Base-by-base conservation (phyloP, 1,140 invertebrate genomes). In the Brachionus rubens region DNA sequence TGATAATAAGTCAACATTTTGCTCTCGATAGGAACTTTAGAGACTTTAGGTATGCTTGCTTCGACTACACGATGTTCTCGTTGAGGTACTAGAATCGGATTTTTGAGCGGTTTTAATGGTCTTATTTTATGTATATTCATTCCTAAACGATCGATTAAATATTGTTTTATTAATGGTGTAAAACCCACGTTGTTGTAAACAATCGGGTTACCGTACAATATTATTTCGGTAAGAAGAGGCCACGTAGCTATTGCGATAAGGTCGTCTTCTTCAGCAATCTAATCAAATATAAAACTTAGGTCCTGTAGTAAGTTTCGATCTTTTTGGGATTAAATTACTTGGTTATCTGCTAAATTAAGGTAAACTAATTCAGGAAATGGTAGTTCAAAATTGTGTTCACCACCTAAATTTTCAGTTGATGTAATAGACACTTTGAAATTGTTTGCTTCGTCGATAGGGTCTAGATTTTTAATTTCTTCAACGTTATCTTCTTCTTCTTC, bases 151-250 rank as follows among this genome's bases (percentile, higher is more conserved):
- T 83, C 82, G 1, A 79, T 76, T 7, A 85, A 77, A 77, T 83
- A 84, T 16, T 79, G 54, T 36, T 81, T 80, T 5, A 85, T 75
- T 5, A 85, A 67, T n/a, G 83, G 83, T n/a, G 83, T 83, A 75
- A 82, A 82, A n/a, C 83, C 83, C 41, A 78, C 78, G 33, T 80
- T 79, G 3, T 80, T 77, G 1, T 78, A 81, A 21, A 82, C 82
- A 28, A 85, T 80, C 10, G 83, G 83, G 77, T 84, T 84, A 72
- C 81, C 78, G 56, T 82, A 79, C n/a, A 85, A 80, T 10, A 82
- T 77, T 14, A 85, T 77, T 75, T 85, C 82, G 1, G 79, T 77
- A 52, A 85, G 77, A 79, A 81, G 81, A 2, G 83, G 83, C 83
- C 83, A 85, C 0, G 81, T 80, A 14, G 82, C 83, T 3, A 83